These are phyloP conservation scores for Oryzias dopingdopingensis DNA, from an alignment of 2,797 vertebrate species.

Conservation along the genomic window DNA sequence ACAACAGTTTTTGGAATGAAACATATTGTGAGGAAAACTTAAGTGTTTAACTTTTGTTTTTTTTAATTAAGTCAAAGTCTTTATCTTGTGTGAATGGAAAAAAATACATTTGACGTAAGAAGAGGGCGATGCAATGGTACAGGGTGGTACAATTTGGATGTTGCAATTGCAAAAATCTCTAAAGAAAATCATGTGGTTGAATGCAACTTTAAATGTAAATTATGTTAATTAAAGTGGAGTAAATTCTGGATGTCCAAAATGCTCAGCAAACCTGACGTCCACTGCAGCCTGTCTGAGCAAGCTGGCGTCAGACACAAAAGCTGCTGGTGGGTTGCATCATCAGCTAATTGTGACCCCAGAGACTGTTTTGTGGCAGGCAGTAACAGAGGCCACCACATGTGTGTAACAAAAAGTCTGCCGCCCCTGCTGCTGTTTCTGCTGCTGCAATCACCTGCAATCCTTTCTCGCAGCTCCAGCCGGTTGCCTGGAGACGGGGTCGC, in stretches of 20 bases:
- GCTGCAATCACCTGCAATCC: slow-evolving; percentile 84
- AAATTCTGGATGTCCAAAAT: not conserved
- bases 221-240: not conserved
- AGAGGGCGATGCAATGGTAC: too few relatives aligned
- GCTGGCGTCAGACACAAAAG: slow-evolving; percentile 64
- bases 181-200: too few relatives aligned
- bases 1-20: too few relatives aligned
- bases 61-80: too few relatives aligned
- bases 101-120: too few relatives aligned
- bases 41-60: too few relatives aligned
- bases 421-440: slow-evolving; percentile 55
- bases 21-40: too few relatives aligned
- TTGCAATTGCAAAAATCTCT: too few relatives aligned
- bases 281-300: slow-evolving; percentile 23
- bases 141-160: too few relatives aligned
- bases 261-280: not conserved
- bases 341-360: slow-evolving; percentile 80
- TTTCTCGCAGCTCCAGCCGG: slow-evolving; percentile 63
- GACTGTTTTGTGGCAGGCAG: slow-evolving; percentile 52
- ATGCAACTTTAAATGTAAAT: not conserved
- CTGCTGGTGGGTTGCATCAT: slow-evolving; percentile 78
- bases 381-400: slow-evolving; percentile 28
- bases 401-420: slow-evolving; percentile 30
- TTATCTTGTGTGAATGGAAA: too few relatives aligned
- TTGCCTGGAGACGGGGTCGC: slow-evolving; percentile 77